Base-by-base conservation (phyloP, 2,797 vertebrate genomes). In the Aselliscus stoliczkanus region DNA sequence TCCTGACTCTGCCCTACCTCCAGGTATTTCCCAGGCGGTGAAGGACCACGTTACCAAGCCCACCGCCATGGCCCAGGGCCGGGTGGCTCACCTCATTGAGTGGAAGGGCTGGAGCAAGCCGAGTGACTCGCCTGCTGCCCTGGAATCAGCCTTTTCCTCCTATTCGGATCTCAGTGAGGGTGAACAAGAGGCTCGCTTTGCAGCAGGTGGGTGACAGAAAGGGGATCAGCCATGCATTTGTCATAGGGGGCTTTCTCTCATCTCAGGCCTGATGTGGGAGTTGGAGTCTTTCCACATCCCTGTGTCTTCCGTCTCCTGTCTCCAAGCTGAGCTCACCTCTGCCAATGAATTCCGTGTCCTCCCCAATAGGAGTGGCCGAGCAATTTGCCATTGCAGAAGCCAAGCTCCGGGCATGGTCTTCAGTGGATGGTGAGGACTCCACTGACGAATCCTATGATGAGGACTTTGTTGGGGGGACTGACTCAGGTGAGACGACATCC, bases 81-180 rank as follows among this genome's bases (percentile, higher is more conserved):
- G 99, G 0, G 99, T 99, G 1, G 99, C 99, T 86, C 99, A 99
- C 95, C 99, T 99, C 77, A 99, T 99, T 1, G 99, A 99, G 97
- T 99, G 99, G 99, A 99, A 99, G 97, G 99, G 99, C 83, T 99
- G 99, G 99, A 99, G 99, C 96, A 99, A 99, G 97, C 99, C 99
- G 0, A 99, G 98, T 5, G 99, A 99, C 95, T 98, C 99, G 0
- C 99, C 99, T 0, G 97, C 98, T 0, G 99, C 99, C 34, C 98
- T 99, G 90, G 99, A 99, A 86, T 99, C 99, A 21, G 99, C 99
- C 96, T 99, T 99, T 98, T 99, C 99, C 97, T 99, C 99, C 23
- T 99, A 99, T 98, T 99, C 99, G 0, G 99, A 99, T 98, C 99
- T 99, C 97, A 99, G 99, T 0, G 99, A 99, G 98, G 99, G 99